Percentiles rank a stretch among this genome's conserved stretches.
Evolutionary conservation across 2,888 invertebrate genomes (phyloP).

Genomic region (Erannis defoliaria): DNA sequence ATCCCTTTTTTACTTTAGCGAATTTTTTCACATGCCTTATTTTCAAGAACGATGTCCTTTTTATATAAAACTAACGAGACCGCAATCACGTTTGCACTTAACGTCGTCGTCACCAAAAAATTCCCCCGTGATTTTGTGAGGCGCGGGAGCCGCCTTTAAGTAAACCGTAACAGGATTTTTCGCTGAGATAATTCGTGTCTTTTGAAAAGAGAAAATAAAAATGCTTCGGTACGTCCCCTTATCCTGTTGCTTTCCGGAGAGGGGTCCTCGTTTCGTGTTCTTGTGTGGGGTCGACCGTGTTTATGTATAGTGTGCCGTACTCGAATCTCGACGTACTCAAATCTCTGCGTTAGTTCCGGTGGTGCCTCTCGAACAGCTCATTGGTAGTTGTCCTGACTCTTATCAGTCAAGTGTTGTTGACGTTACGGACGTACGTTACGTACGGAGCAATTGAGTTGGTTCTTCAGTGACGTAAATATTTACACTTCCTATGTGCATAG

Average conservation of each 20-base stretch:
- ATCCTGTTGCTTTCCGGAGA: conserved; percentile 38
- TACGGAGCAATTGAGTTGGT: conserved; percentile 16
- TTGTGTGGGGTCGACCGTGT: background rate
- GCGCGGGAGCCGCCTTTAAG: conserved; percentile 28
- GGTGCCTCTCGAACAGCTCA: conserved; percentile 11
- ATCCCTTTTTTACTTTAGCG: background rate
- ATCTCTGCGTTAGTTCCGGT: conserved; percentile 2
- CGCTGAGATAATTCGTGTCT: conserved; percentile 40
- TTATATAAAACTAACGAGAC: conserved; percentile 30
- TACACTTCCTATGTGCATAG: conserved; percentile 12
- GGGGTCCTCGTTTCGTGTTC: conserved; percentile 22
- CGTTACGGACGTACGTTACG: no score
- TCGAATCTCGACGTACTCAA: background rate
- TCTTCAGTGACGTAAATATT: conserved; percentile 22
- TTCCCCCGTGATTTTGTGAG: conserved; percentile 33
- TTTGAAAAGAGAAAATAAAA: conserved; percentile 38
- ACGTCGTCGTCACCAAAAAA: conserved; percentile 30
- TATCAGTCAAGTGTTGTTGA: conserved; percentile 37
- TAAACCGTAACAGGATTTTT: conserved; percentile 38
- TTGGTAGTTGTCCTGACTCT: conserved; percentile 33
- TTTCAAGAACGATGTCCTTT: conserved; percentile 18
- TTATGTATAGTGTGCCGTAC: background rate
- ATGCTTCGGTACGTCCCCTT: conserved; percentile 33
- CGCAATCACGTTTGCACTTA: conserved; percentile 31
- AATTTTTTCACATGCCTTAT: background rate